Evolutionary conservation across 1,140 invertebrate species (phyloP).

Genomic region (Eumeta japonica): DNA sequence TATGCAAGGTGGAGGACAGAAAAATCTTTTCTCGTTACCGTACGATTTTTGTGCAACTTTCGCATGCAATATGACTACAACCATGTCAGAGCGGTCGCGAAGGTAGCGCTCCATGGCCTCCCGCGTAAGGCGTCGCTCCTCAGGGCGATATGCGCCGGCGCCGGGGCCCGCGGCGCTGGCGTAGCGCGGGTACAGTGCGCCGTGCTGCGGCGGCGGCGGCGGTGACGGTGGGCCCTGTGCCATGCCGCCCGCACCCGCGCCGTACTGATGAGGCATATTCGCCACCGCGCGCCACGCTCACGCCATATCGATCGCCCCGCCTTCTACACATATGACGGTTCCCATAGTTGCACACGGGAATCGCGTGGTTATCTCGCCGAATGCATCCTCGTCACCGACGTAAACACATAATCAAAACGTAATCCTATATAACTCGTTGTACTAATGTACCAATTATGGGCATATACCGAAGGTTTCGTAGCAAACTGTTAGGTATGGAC

Average conservation of each 20-base stretch:
- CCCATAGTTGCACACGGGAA: constrained; percentile 7
- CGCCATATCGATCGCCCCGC: constrained; percentile 7
- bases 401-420: too few species aligned
- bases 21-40: constrained; percentile 99
- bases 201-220: constrained; percentile 48
- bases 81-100: constrained; percentile 91
- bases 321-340: constrained; percentile 6
- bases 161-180: constrained; percentile 53
- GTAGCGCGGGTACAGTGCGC: constrained; percentile 51
- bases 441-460: not conserved
- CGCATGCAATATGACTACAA: constrained; percentile 96
- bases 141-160: constrained; percentile 68
- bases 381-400: too few species aligned
- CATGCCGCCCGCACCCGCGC: constrained; percentile 63
- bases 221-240: constrained; percentile 62
- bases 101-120: constrained; percentile 97
- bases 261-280: constrained; percentile 78
- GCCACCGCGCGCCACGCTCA: constrained; percentile 36
- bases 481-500: too few species aligned
- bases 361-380: not conserved
- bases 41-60: constrained; percentile 99
- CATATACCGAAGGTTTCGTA: too few species aligned
- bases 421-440: too few species aligned
- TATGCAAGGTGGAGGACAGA: constrained; percentile 98
- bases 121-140: constrained; percentile 82